These are phyloP conservation scores for Rhopilema esculentum DNA, from an alignment of 30 jellyfish, hydroid and myxozoan species.

Conservation along the genomic window DNA sequence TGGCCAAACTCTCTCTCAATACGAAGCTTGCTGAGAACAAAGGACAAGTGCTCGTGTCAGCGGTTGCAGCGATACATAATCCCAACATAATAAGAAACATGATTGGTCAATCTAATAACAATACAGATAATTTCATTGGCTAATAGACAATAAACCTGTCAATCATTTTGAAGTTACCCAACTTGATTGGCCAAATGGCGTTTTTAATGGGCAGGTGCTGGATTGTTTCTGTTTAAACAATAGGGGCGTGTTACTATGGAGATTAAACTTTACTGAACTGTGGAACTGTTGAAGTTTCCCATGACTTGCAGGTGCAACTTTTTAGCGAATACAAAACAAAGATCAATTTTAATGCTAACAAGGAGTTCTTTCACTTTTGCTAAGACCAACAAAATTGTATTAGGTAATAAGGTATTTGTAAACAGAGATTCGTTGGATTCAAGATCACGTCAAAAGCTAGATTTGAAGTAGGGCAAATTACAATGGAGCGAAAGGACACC, in stretches of 20 bases:
- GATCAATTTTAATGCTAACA: too few species aligned
- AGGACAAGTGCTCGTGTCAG: constrained; percentile 62
- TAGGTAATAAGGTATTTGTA: too few species aligned
- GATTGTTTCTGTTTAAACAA: not conserved
- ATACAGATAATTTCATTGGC: not conserved
- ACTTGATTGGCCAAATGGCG: not conserved
- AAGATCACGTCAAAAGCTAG: too few species aligned
- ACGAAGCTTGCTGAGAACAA: constrained; percentile 44
- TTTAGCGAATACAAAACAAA: too few species aligned
- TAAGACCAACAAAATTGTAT: too few species aligned
- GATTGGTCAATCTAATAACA: not conserved
- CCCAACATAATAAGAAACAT: not conserved
- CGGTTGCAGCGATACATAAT: constrained; percentile 27
- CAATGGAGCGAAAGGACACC: too few species aligned
- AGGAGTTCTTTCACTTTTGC: too few species aligned
- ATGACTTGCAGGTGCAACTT: too few species aligned
- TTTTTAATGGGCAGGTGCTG: not conserved
- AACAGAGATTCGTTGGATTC: too few species aligned
- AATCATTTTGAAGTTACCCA: not conserved
- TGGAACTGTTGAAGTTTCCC: not conserved
- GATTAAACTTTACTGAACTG: not conserved
- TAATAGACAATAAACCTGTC: not conserved
- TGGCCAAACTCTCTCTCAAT: constrained; percentile 42
- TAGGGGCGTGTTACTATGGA: not conserved
- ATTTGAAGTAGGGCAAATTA: too few species aligned